phyloP scores from a whole-genome alignment of 2,797 vertebrate species.

The Enteromius argenteus region DNA sequence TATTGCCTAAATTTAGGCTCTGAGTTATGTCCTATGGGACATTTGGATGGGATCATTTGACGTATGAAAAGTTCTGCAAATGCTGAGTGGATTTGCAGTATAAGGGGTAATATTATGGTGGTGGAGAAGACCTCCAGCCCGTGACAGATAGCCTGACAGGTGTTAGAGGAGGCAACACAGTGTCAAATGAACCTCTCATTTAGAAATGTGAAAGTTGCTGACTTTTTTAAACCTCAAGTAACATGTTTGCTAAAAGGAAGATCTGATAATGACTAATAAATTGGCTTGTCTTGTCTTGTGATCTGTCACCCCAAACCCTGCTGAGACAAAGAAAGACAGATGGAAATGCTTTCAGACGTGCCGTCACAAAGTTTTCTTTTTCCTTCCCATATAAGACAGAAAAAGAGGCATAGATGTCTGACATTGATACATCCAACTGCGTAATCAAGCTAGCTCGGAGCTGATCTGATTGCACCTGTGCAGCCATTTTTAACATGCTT shows the following conservation, averaged over 20 bases:
- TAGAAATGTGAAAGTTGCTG: slow-evolving; percentile 84
- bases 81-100: slow-evolving; percentile 80
- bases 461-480: slow-evolving; percentile 56
- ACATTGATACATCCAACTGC: slow-evolving; percentile 47
- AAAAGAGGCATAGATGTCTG: slow-evolving; percentile 37
- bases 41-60: slow-evolving; percentile 81
- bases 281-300: too few relatives aligned
- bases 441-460: slow-evolving; percentile 46
- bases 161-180: slow-evolving; percentile 78
- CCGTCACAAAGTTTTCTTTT: slow-evolving; percentile 28
- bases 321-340: background rate
- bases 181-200: slow-evolving; percentile 84
- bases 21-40: slow-evolving; percentile 77
- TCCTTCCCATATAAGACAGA: slow-evolving; percentile 36
- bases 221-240: slow-evolving; percentile 79
- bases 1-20: slow-evolving; percentile 86
- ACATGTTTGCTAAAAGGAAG: slow-evolving; percentile 65
- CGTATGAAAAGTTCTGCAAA: slow-evolving; percentile 81
- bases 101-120: slow-evolving; percentile 73
- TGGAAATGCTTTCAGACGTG: slow-evolving; percentile 30
- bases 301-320: background rate
- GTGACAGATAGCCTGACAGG: slow-evolving; percentile 91
- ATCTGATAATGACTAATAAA: slow-evolving; percentile 52
- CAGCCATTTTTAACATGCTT: slow-evolving; percentile 57
- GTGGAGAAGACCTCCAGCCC: slow-evolving; percentile 81